Conservation (phyloP, 1,140 invertebrate genomes). For the Ceratosolen fusciceps region DNA sequence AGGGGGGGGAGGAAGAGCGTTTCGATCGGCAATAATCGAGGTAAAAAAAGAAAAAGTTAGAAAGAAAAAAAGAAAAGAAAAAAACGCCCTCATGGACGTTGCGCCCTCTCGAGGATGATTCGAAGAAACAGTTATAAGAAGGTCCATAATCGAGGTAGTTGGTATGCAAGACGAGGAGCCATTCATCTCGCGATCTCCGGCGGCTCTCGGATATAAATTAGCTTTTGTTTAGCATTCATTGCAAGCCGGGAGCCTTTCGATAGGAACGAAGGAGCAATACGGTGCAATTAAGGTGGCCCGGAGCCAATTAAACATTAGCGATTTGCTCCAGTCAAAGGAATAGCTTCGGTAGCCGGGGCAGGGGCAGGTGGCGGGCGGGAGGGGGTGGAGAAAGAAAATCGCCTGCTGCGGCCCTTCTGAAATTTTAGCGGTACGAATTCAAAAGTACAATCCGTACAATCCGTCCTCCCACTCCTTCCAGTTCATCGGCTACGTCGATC, state of each 20-base stretch:
- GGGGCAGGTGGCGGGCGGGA: too few species aligned
- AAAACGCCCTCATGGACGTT: too few species aligned
- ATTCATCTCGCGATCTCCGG: constrained; percentile 71
- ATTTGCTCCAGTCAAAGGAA: constrained; percentile 40
- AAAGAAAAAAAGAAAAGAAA: too few species aligned
- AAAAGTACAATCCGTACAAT: neutral
- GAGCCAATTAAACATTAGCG: constrained; percentile 67
- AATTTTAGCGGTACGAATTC: constrained; percentile 31
- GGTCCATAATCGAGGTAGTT: constrained; percentile 55
- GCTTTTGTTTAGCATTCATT: constrained; percentile 74
- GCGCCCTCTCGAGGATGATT: neutral
- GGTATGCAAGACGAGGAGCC: constrained; percentile 69
- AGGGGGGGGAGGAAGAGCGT: too few species aligned
- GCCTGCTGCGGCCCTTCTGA: neutral
- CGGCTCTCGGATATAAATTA: constrained; percentile 71
- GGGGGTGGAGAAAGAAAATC: constrained; percentile 26
- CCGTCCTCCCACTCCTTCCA: neutral
- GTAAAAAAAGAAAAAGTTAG: too few species aligned
- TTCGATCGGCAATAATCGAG: neutral
- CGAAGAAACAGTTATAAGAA: neutral
- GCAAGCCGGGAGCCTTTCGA: constrained; percentile 56
- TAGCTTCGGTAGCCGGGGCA: neutral
- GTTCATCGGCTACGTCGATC: neutral
- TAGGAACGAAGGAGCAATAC: constrained; percentile 57
- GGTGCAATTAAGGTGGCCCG: constrained; percentile 67